These are phyloP conservation scores for Oxyscelio sp. DNA, from an alignment of 2,888 invertebrate species.

Conservation along the genomic window DNA sequence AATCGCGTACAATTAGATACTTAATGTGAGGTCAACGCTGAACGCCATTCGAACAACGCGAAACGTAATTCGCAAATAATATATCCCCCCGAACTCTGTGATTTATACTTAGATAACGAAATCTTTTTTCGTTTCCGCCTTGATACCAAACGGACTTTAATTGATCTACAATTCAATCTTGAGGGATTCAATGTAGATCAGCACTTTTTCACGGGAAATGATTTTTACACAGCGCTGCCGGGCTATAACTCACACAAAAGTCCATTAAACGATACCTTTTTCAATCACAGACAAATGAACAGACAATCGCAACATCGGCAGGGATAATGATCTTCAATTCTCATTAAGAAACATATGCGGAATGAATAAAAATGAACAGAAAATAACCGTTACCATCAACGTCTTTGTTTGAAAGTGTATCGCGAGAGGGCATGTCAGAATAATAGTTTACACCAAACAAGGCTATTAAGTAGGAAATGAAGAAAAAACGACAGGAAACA, in stretches of 20 bases:
- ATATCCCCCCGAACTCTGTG: conserved; percentile 51
- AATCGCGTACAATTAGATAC: conserved; percentile 37
- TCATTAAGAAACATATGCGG: conserved; percentile 68
- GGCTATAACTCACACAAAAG: conserved; percentile 62
- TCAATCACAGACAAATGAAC: conserved; percentile 72
- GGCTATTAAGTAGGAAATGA: conserved; percentile 70
- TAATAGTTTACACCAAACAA: conserved; percentile 71
- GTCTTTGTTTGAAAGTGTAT: conserved; percentile 69
- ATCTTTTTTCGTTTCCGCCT: conserved; percentile 38
- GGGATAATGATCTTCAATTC: conserved; percentile 70
- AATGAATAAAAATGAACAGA: conserved; percentile 66
- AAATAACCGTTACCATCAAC: conserved; percentile 67
- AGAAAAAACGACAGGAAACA: conserved; percentile 70
- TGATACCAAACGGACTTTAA: conserved; percentile 61
- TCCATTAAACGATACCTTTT: conserved; percentile 67
- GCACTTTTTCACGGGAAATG: conserved; percentile 68
- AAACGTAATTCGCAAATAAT: conserved; percentile 49
- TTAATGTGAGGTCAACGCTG: conserved; percentile 14
- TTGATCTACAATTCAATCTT: conserved; percentile 68
- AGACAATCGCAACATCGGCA: conserved; percentile 66
- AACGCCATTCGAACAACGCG: conserved; percentile 7
- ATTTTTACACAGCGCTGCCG: conserved; percentile 58
- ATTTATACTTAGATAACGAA: conserved; percentile 66
- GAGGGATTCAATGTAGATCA: conserved; percentile 62
- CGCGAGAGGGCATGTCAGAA: conserved; percentile 67